Conservation (phyloP, 2,113 vertebrate genomes). For the Tinamus guttatus region DNA sequence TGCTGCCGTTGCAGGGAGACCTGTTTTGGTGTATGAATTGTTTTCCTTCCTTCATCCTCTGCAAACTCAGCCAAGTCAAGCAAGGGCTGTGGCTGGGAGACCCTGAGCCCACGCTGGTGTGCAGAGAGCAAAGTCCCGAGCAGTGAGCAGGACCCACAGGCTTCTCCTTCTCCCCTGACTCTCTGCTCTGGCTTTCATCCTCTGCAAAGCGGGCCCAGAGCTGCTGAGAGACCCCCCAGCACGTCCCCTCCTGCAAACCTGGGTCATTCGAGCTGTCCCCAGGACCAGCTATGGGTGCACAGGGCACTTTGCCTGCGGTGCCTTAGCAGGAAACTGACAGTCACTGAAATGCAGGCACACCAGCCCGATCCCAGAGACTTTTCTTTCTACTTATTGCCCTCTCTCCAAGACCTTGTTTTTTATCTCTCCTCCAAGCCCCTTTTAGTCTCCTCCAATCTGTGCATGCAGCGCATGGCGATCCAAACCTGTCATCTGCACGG, state of each 20-base stretch:
- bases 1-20: not conserved
- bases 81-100: fast-evolving
- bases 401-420: not conserved
- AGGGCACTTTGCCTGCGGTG: not conserved
- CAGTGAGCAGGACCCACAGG: fast-evolving
- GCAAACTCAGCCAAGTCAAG: not conserved
- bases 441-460: not conserved
- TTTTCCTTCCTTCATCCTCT: not conserved
- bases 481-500: fast-evolving
- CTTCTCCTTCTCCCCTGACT: slow-evolving; percentile 35
- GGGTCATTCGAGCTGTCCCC: not conserved
- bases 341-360: not conserved
- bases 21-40: not conserved
- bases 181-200: not conserved
- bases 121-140: not conserved
- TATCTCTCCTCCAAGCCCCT: not conserved
- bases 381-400: fast-evolving
- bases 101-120: not conserved
- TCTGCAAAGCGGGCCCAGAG: fast-evolving
- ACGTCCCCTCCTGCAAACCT: fast-evolving
- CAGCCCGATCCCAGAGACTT: not conserved
- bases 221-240: not conserved
- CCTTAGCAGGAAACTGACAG: too few relatives aligned
- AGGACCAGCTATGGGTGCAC: not conserved
- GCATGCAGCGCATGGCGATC: fast-evolving